Percentiles rank a stretch among this genome's conserved stretches.
phyloP scores from a whole-genome alignment of 1,140 invertebrate genomes.

The Bicyclus anynana region DNA sequence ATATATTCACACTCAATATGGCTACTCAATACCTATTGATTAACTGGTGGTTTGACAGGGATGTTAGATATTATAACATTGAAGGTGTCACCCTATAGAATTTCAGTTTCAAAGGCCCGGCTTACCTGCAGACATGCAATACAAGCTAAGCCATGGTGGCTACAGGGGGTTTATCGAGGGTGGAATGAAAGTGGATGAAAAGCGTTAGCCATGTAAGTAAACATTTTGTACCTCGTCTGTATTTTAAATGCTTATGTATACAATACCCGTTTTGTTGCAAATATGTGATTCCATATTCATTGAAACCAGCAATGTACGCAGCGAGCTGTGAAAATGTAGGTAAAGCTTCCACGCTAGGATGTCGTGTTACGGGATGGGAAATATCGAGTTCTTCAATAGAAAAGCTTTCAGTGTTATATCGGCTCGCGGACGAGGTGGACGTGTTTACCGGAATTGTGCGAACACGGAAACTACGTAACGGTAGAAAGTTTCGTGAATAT shows the following conservation, averaged over 20 bases:
- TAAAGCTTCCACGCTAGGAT: background rate
- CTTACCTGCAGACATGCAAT: slow-evolving; percentile 59
- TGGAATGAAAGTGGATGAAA: slow-evolving; percentile 33
- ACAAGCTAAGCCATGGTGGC: slow-evolving; percentile 50
- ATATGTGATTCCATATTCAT: background rate
- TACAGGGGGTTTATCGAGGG: slow-evolving; percentile 30
- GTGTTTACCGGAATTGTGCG: slow-evolving; percentile 16
- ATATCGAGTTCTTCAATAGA: slow-evolving; percentile 30
- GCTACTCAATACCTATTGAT: slow-evolving; percentile 31
- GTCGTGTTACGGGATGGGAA: slow-evolving; percentile 14
- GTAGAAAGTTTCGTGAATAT: slow-evolving; percentile 49
- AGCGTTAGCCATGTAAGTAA: slow-evolving; percentile 18
- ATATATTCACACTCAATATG: background rate
- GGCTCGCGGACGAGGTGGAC: slow-evolving; percentile 24
- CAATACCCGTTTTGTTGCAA: background rate
- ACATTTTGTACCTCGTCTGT: slow-evolving; percentile 1
- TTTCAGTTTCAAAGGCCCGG: slow-evolving; percentile 53
- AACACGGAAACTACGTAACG: slow-evolving; percentile 35
- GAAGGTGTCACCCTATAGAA: slow-evolving; percentile 27
- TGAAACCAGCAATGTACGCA: slow-evolving; percentile 29
- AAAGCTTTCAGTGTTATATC: slow-evolving; percentile 43
- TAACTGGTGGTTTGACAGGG: slow-evolving; percentile 37
- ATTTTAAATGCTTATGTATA: slow-evolving; percentile 15
- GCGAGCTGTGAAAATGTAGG: background rate
- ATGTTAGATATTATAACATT: slow-evolving; percentile 6